These are phyloP conservation scores for Nasonia giraulti DNA, from an alignment of 1,140 invertebrate genomes.

Conservation along the genomic window DNA sequence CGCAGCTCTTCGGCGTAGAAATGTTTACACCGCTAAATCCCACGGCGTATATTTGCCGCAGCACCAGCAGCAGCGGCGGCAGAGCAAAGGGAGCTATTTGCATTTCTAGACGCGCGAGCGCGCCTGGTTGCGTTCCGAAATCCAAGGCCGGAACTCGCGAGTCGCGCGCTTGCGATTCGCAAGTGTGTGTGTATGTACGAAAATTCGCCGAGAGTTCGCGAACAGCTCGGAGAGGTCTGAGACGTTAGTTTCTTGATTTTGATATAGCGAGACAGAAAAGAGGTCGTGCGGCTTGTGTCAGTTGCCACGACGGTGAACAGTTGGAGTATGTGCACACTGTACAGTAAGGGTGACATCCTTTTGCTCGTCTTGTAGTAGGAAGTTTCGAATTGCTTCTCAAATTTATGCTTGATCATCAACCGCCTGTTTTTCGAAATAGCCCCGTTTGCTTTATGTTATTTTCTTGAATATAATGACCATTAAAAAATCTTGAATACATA, in stretches of 20 bases:
- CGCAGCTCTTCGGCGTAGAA: conserved; percentile 30
- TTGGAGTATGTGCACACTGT: too few relatives aligned
- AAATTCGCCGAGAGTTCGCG: not conserved
- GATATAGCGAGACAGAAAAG: not conserved
- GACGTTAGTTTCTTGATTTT: not conserved
- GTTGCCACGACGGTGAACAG: too few relatives aligned
- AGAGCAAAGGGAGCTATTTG: conserved; percentile 43
- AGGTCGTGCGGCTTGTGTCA: not conserved
- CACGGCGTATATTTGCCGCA: conserved; percentile 21
- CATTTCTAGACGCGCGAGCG: not conserved
- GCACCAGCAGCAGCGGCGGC: not conserved
- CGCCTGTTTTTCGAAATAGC: too few relatives aligned
- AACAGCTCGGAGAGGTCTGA: not conserved
- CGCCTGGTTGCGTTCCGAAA: conserved; percentile 42
- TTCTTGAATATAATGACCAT: too few relatives aligned
- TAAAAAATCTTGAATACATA: not conserved
- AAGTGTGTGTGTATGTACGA: not conserved
- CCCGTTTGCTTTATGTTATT: too few relatives aligned
- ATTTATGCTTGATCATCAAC: too few relatives aligned
- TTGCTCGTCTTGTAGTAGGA: too few relatives aligned
- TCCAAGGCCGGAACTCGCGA: not conserved
- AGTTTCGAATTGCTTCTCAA: too few relatives aligned
- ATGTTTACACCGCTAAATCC: conserved; percentile 52
- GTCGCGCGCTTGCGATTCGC: not conserved
- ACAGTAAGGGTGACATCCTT: too few relatives aligned